Percentiles rank a stretch among this genome's conserved stretches.
Conservation (phyloP, 2,888 invertebrate genomes). For the Standfussiana lucernea region DNA sequence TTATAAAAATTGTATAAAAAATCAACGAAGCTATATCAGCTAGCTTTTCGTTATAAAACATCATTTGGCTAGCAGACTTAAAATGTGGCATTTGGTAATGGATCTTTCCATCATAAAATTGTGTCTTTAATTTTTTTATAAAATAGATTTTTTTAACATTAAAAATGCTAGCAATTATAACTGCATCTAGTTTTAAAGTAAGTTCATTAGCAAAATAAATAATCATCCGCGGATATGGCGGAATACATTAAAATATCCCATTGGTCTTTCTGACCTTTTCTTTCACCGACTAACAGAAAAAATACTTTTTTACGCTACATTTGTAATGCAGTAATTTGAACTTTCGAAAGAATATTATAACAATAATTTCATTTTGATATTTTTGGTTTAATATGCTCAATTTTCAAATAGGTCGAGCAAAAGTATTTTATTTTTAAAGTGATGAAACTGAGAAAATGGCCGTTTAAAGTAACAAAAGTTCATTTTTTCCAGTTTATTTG, state of each 20-base stretch:
- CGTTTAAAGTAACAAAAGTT: no score
- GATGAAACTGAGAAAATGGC: neutral
- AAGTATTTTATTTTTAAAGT: neutral
- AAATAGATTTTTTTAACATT: neutral
- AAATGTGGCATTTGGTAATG: conserved; percentile 21
- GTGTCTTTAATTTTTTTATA: neutral
- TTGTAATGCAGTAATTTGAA: conserved; percentile 34
- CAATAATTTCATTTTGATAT: neutral
- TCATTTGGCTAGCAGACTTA: conserved; percentile 45
- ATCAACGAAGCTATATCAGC: conserved; percentile 42
- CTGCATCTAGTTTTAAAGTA: neutral
- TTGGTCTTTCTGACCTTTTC: neutral
- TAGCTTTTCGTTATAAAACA: conserved; percentile 29
- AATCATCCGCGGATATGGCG: neutral
- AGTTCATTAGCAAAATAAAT: neutral
- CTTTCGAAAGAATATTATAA: conserved; percentile 35
- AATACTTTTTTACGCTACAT: conserved; percentile 19
- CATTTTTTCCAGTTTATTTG: neutral
- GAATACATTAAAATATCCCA: neutral
- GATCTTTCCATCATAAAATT: neutral
- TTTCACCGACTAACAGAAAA: conserved; percentile 1
- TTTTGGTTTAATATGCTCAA: neutral
- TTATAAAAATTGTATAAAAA: conserved; percentile 45
- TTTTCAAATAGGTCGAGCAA: neutral
- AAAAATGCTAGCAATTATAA: neutral